Conservation (phyloP, 2,113 vertebrate genomes). For the Ceyx cyanopectus region DNA sequence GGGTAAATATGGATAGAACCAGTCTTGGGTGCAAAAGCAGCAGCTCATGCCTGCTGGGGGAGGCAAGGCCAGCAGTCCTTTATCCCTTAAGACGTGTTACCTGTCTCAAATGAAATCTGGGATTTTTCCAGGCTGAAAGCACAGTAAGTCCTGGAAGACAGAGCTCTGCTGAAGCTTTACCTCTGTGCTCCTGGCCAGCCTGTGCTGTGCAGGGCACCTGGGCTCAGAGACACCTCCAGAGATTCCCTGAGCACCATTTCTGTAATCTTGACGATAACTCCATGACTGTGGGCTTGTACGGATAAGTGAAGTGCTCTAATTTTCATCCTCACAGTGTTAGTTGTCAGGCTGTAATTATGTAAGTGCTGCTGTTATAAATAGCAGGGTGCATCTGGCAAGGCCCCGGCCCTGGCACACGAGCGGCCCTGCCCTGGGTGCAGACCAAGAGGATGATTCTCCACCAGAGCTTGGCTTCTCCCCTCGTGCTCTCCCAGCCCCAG, state of each 20-base stretch:
- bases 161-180: not conserved
- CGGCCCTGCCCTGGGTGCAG: not conserved
- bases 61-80: not conserved
- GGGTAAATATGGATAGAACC: not conserved
- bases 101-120: rapidly evolving
- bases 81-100: not conserved
- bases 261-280: not conserved
- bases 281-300: not conserved
- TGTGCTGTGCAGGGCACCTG: not conserved
- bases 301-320: not conserved
- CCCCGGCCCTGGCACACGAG: not conserved
- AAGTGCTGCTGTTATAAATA: not conserved
- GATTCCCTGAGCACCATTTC: not conserved
- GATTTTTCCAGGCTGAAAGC: not conserved
- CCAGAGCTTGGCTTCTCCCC: not conserved
- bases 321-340: not conserved
- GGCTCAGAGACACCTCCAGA: not conserved
- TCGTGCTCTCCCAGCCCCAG: rapidly evolving
- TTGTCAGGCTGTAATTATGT: not conserved
- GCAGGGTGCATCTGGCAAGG: not conserved
- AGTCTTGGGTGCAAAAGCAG: not conserved
- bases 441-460: not conserved
- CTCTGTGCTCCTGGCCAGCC: not conserved
- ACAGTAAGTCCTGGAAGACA: not conserved
- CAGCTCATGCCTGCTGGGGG: rapidly evolving